Percentiles rank a stretch among this genome's conserved stretches.
These are phyloP conservation scores for Metellina segmentata DNA, from an alignment of 2,888 invertebrate species.

Conservation along the genomic window DNA sequence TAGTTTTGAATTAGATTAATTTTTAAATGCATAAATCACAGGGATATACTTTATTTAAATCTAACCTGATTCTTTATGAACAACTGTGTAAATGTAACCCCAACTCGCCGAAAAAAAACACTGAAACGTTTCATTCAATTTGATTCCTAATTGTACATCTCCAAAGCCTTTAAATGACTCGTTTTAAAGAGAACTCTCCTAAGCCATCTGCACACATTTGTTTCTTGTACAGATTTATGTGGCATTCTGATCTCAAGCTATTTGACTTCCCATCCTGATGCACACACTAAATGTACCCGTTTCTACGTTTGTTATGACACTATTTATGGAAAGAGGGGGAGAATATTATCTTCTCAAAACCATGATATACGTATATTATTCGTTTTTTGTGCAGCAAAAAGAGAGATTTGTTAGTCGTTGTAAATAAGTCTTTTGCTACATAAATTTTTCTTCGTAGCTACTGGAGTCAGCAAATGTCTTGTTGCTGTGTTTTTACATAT, in stretches of 20 bases:
- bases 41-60: too few species aligned
- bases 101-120: too few species aligned
- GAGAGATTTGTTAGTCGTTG: constrained; percentile 55
- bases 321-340: constrained; percentile 21
- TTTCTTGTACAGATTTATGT: constrained; percentile 1
- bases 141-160: background rate
- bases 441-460: constrained; percentile 45
- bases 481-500: constrained; percentile 75
- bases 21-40: too few species aligned
- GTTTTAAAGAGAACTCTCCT: background rate
- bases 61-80: too few species aligned
- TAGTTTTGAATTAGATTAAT: too few species aligned
- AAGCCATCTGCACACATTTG: background rate
- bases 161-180: background rate
- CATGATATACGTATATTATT: constrained; percentile 73
- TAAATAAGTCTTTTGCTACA: constrained; percentile 66
- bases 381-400: constrained; percentile 40
- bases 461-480: constrained; percentile 69
- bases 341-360: constrained; percentile 20
- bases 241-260: constrained; percentile 4
- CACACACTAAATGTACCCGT: constrained; percentile 50
- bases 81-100: too few species aligned
- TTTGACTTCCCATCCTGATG: constrained; percentile 8
- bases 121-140: background rate
- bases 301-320: constrained; percentile 32